Base-by-base conservation (phyloP, 2,888 invertebrate species). In the Hydriomena furcata region DNA sequence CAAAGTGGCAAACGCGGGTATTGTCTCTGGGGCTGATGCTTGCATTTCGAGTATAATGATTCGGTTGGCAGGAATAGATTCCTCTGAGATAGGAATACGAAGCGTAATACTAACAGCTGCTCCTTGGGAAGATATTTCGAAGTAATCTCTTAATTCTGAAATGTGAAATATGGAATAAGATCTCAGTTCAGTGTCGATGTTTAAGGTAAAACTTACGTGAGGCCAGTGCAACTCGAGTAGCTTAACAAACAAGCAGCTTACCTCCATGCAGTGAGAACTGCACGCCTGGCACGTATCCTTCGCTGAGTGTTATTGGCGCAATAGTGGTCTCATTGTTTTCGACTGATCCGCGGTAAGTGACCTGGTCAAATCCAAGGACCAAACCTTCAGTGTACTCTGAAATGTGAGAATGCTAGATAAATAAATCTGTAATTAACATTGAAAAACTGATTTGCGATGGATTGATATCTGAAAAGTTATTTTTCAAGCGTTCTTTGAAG, bases 251-350 rank as follows among this genome's bases (percentile, higher is more conserved):
- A 17, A 17, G 7, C 7, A 12, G 11, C 46, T 31, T 60, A 73
- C 76, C 72, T 62, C 73, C 74, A 7, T 55, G 53, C 40, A 74
- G 37, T 1, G 41, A 28, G 32, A 72, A 71, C 6, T 30, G 8
- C 0, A 76, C 73, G 12, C 54, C 51, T 7, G 53, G n/a, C 6
- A 52, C 54, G 45, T 61, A 69, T 37, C 71, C 76, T 40, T 68
- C 65, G 8, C 34, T 61, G 4, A 76, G 62, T 17, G 55, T 59
- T 27, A 76, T 70, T 1, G 60, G 37, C 8, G 55, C 55, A 31
- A 73, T 51, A 7, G 36, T 48, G 3, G 63, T 32, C 1, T 32
- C 30, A 24, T 56, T 46, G 8, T 58, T 54, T 20, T 61, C 55
- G 2, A 73, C 60, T 1, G 63, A 50, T 3, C 75, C 73, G 1